A percentile compares a stretch with the other conserved stretches of the same genome.
Conservation (phyloP, 2,113 vertebrate genomes). For the Phylloscopus whistleri region DNA sequence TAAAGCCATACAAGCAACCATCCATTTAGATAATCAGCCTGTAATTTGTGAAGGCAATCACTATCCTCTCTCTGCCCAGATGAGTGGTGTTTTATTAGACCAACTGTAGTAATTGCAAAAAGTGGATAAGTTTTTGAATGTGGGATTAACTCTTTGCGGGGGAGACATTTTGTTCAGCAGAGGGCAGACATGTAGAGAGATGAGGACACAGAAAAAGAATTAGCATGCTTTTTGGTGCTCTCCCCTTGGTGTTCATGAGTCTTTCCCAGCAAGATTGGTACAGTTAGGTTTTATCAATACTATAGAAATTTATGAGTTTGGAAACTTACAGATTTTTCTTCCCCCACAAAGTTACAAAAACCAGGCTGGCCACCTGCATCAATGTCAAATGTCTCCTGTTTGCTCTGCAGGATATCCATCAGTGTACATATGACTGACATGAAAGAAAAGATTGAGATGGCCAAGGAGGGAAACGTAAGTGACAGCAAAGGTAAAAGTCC, state of each 20-base stretch:
- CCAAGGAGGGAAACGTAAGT: background rate
- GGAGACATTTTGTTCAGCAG: background rate
- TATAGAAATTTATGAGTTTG: background rate
- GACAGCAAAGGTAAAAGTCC: background rate
- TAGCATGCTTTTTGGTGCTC: background rate
- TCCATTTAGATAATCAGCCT: background rate
- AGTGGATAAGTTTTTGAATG: background rate
- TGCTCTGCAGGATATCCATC: conserved; percentile 62
- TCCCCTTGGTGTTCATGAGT: background rate
- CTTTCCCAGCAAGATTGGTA: background rate
- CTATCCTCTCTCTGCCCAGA: background rate
- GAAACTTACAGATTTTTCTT: background rate
- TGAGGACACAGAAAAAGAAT: background rate
- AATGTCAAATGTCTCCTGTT: background rate
- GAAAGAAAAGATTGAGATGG: conserved; percentile 17
- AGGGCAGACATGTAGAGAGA: background rate
- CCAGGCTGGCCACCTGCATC: background rate
- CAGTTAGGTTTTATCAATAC: background rate
- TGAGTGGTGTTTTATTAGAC: background rate
- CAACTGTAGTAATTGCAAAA: background rate
- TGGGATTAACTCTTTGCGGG: background rate
- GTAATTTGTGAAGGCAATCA: background rate
- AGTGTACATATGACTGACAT: conserved; percentile 20
- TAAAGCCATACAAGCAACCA: background rate
- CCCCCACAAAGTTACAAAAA: background rate